These are phyloP conservation scores for Imbricaverruca yamaguchii DNA, from an alignment of 2,888 invertebrate species.

Conservation along the genomic window DNA sequence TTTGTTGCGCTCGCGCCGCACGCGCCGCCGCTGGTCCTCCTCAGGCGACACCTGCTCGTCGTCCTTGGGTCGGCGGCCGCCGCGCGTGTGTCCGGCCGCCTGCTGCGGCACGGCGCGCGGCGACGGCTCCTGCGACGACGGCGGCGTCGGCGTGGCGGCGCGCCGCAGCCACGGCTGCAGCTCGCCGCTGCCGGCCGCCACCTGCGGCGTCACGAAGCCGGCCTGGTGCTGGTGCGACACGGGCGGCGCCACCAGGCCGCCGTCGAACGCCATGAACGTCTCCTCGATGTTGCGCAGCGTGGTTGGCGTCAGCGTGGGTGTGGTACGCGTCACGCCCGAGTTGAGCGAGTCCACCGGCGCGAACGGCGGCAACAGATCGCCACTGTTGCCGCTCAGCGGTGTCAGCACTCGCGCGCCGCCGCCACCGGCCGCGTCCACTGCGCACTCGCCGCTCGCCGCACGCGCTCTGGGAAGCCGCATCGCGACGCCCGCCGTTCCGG, in stretches of 20 bases:
- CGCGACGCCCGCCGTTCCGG: not conserved
- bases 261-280: conserved; percentile 66
- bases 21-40: conserved; percentile 79
- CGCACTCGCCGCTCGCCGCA: not conserved
- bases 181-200: conserved; percentile 27
- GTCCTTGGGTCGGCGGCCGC: conserved; percentile 70
- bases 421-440: not conserved
- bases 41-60: conserved; percentile 52
- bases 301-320: conserved; percentile 88
- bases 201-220: conserved; percentile 77
- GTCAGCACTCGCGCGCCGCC: not conserved
- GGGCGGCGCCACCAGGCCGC: conserved; percentile 54
- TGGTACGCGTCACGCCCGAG: conserved; percentile 60
- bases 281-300: conserved; percentile 85
- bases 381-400: not conserved
- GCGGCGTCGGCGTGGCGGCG: not conserved
- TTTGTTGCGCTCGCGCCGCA: conserved; percentile 90
- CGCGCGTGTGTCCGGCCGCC: conserved; percentile 65
- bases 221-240: conserved; percentile 68
- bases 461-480: conserved; percentile 2
- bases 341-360: not conserved
- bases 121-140: conserved; percentile 39
- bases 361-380: not conserved
- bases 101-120: conserved; percentile 78
- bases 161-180: conserved; percentile 67